Evolutionary conservation across 1,140 invertebrate species (phyloP).

Genomic region (Saccostrea glomerata): DNA sequence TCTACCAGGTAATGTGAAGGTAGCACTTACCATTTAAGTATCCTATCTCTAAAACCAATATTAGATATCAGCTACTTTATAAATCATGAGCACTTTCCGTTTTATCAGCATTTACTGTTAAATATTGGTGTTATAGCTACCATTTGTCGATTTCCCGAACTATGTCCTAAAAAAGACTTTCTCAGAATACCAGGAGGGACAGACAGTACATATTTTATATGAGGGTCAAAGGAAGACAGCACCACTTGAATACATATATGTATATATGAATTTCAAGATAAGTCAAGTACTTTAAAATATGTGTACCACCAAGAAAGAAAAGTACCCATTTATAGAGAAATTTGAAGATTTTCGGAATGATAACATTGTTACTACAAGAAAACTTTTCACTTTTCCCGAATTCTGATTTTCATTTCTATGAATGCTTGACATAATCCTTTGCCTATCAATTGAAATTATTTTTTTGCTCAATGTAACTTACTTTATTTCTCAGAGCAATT

Average conservation of each 20-base stretch:
- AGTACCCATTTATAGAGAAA: neutral
- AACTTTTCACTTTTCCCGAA: too few species aligned
- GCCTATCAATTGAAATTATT: neutral
- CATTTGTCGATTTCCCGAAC: neutral
- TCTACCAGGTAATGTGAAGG: neutral
- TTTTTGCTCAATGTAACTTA: neutral
- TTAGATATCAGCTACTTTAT: conserved; percentile 35
- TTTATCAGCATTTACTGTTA: neutral
- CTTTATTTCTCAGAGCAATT: neutral
- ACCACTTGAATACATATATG: conserved; percentile 5
- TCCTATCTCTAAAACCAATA: conserved; percentile 22
- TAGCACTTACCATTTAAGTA: conserved; percentile 19
- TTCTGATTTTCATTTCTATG: neutral
- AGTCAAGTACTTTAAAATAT: neutral
- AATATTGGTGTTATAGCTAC: conserved; percentile 14
- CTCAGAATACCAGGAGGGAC: neutral
- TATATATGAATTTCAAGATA: neutral
- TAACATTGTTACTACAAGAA: too few species aligned
- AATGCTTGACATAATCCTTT: neutral
- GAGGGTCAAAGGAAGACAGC: neutral
- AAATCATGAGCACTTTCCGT: conserved; percentile 31
- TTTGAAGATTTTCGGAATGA: neutral
- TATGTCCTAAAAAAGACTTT: neutral
- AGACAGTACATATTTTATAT: too few species aligned
- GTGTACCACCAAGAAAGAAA: neutral